Base-by-base conservation (phyloP, 1,140 invertebrate species). In the Diachasma alloeum region DNA sequence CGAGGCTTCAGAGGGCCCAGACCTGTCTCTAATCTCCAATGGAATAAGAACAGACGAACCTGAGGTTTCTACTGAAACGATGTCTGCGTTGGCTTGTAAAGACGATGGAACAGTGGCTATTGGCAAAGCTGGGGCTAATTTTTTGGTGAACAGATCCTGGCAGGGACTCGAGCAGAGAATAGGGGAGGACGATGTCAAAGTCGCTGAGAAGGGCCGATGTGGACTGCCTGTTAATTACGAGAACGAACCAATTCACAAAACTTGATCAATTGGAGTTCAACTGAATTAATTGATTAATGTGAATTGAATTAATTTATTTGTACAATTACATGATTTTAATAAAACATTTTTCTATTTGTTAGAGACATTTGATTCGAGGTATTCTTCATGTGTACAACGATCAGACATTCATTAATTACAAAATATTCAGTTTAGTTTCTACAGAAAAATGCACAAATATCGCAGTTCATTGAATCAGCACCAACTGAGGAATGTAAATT, bases 1-100 rank as follows among this genome's bases (percentile, higher is more conserved):
- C n/a, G 85, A 89, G 79, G 81, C 91, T 75, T 81, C 87, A 26
- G 84, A 53, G 11, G 84, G 87, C 36, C 78, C 91, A 31, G 94
- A 95, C 87, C 89, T 95, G 0, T 95, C 94, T 80, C 86, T 95
- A n/a, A 90, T 95, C 9, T 93, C 91, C 63, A 93, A 94, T 10
- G 91, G 90, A 77, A 82, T 95, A 37, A 90, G 93, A 79, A 91
- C 82, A 84, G 80, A 26, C 68, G 83, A 83, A 59, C 78, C 85
- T 69, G 78, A 82, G 66, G 59, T 76, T 26, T 79, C 72, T 66
- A 82, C 78, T 26, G 78, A 83, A 68, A 83, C 83, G 48, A 86
- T 88, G 81, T 83, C 80, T 77, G 76, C 86, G 72, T 53, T 91
- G 48, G 80, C 81, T 67, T 71, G 85, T 31, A 87, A 86, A 84